phyloP scores from a whole-genome alignment of 2,797 vertebrate genomes.

The Valencia hispanica region DNA sequence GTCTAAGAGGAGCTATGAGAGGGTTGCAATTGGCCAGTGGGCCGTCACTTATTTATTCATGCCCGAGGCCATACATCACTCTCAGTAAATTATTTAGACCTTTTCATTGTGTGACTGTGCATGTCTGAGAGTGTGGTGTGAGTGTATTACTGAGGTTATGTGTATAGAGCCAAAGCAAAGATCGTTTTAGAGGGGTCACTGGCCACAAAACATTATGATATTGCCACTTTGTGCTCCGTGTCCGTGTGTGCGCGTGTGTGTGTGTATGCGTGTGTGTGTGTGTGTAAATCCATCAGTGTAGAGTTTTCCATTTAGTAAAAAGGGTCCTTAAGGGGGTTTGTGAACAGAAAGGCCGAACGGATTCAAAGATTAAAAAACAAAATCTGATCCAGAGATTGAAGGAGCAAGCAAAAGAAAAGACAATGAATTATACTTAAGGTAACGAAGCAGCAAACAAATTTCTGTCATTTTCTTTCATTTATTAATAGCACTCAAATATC shows the following conservation, averaged over 20 bases:
- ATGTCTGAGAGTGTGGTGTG: conserved; percentile 38
- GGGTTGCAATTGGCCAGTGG: conserved; percentile 51
- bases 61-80: conserved; percentile 64
- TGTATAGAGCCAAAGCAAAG: conserved; percentile 67
- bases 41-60: conserved; percentile 75
- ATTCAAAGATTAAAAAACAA: conserved; percentile 56
- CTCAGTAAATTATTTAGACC: conserved; percentile 72
- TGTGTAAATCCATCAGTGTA: conserved; percentile 41
- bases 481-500: background rate
- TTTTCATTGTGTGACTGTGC: conserved; percentile 49
- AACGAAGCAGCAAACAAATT: background rate
- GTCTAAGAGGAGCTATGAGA: conserved; percentile 47
- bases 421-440: background rate
- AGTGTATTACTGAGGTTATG: conserved; percentile 77
- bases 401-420: background rate
- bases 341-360: conserved; percentile 57
- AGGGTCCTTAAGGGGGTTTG: conserved; percentile 60
- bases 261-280: conserved; percentile 9
- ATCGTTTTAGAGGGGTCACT: conserved; percentile 77
- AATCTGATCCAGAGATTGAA: conserved; percentile 27
- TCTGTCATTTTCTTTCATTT: conserved; percentile 7
- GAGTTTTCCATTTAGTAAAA: conserved; percentile 65
- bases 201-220: conserved; percentile 73
- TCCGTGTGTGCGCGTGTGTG: conserved; percentile 12
- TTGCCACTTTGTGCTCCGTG: conserved; percentile 48